Conservation (phyloP, 2,113 vertebrate species). For the Petaurus breviceps region DNA sequence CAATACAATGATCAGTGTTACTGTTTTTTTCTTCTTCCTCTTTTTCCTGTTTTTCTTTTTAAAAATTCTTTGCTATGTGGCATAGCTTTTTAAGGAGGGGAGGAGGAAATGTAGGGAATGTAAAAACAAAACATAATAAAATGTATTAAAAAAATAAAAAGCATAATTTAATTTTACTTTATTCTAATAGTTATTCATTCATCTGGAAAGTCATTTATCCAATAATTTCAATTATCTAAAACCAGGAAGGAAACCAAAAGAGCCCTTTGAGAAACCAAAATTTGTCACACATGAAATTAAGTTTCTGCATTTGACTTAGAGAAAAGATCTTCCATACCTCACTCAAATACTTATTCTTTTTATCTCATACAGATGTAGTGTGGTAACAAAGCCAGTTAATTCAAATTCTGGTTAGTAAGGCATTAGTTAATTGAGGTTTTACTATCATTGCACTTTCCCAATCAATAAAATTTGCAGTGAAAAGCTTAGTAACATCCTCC, state of each 20-base stretch:
- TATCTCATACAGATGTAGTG: background rate
- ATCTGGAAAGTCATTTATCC: background rate
- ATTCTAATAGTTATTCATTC: background rate
- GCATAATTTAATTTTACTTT: background rate
- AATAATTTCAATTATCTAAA: background rate
- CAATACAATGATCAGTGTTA: background rate
- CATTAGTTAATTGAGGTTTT: background rate
- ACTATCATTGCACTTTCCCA: background rate
- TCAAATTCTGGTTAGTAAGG: background rate
- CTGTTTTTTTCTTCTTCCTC: background rate
- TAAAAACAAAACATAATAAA: background rate
- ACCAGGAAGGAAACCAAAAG: background rate
- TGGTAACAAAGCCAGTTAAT: background rate
- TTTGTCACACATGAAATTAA: background rate
- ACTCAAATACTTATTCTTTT: background rate
- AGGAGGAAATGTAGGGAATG: background rate
- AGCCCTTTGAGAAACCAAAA: background rate
- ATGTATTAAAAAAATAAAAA: background rate
- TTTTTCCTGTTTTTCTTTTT: background rate
- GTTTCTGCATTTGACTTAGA: background rate
- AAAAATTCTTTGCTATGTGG: background rate
- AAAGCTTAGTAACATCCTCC: background rate
- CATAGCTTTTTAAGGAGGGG: background rate
- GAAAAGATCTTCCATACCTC: background rate
- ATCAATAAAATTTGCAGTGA: conserved; percentile 14